Base-by-base conservation (phyloP, 2,797 vertebrate species). In the Sebastes taczanowskii region DNA sequence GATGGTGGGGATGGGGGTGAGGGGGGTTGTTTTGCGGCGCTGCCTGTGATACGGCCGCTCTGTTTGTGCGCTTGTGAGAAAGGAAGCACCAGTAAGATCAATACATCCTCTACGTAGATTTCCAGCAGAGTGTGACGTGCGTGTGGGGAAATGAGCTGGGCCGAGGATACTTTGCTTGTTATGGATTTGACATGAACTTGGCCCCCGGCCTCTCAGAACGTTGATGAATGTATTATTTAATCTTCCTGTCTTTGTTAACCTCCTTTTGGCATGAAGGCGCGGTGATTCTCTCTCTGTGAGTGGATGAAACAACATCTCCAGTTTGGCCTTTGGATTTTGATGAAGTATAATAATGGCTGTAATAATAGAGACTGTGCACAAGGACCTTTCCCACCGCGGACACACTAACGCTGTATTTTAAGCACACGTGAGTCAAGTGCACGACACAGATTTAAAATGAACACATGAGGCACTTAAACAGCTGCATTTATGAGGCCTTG, bases 241-340 rank as follows among this genome's bases (percentile, higher is more conserved):
- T 96, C 96, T 99, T 99, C 98, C 98, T 98, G 97, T 96, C 95
- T 99, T 99, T 99, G 98, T 99, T 97, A 96, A 94, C 96, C 96
- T 96, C 93, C 94, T 94, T 96, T 95, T 95, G 96, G 96, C 95
- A 38, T 92, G 95, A 95, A 92, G 87, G 94, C 93, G 91, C 90
- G 86, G 95, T 60, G 81, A 85, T 96, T 97, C 96, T 89, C 86
- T 96, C 96, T 69, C 29, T n/a, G 64, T 92, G 81, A 81, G 80
- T 62, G 80, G 85, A 95, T 94, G 90, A 94, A 85, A 88, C 94
- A 95, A 97, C 96, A 95, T 97, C 97, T 97, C 93, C 86, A 93
- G 91, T 92, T 82, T 86, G 88, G 88, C 83, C 77, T 92, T 96
- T 96, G 95, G 83, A 75, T 75, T 81, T 82, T 97, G 95, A 97